A percentile compares a stretch with the other conserved stretches of the same genome.
phyloP scores from a whole-genome alignment of 1,140 invertebrate genomes.

The Hyposmocoma kahamanoa region DNA sequence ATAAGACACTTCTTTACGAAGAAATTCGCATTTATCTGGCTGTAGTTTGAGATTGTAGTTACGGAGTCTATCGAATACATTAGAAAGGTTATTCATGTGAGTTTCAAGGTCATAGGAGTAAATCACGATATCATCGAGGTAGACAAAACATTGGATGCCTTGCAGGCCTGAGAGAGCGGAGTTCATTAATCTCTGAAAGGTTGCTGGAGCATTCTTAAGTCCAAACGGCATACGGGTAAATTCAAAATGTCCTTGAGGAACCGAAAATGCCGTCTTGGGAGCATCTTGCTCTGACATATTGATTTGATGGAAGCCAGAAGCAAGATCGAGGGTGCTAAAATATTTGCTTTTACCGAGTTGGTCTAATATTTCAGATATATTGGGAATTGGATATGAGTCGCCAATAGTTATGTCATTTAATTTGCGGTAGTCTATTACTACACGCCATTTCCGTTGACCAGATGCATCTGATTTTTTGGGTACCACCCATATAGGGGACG shows the following conservation, averaged over 20 bases:
- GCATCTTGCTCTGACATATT: constrained; percentile 5
- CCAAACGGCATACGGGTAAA: constrained; percentile 24
- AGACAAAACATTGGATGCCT: constrained; percentile 11
- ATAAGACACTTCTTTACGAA: constrained; percentile 44
- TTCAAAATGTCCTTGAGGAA: constrained; percentile 35
- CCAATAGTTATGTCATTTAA: constrained; percentile 42
- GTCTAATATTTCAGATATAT: constrained; percentile 56
- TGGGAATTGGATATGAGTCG: constrained; percentile 72
- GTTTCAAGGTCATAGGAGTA: neutral
- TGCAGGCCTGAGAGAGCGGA: constrained; percentile 13
- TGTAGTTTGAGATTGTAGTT: constrained; percentile 52
- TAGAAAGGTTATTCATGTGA: constrained; percentile 34
- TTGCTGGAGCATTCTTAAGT: constrained; percentile 24
- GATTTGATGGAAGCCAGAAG: neutral
- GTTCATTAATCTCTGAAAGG: constrained; percentile 60
- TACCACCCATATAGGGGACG: constrained; percentile 48
- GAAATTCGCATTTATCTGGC: constrained; percentile 60
- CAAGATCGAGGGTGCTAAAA: neutral
- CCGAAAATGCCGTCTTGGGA: constrained; percentile 43
- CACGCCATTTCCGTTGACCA: constrained; percentile 45
- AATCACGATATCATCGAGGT: neutral
- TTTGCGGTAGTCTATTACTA: constrained; percentile 53
- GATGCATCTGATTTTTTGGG: constrained; percentile 54
- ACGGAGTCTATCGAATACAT: constrained; percentile 40
- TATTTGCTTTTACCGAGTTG: constrained; percentile 27